Base-by-base conservation (phyloP, 2,888 invertebrate genomes). In the Hesperia comma region DNA sequence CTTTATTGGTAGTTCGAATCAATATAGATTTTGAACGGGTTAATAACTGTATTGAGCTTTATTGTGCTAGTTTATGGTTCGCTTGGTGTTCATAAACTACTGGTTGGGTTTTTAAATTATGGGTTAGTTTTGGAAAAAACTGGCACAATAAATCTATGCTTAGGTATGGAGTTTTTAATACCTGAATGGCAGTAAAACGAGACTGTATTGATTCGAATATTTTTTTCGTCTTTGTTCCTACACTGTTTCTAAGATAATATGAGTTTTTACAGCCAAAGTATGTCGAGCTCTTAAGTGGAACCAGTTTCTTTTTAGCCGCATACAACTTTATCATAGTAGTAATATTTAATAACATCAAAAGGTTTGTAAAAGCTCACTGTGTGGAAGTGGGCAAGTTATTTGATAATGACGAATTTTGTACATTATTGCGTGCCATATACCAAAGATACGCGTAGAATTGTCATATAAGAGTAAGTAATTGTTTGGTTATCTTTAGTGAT, bases 371-470 rank as follows among this genome's bases (percentile, higher is more conserved):
- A 37, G 51, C 61, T 53, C 21, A n/a, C 43, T n/a, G 37, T n/a
- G n/a, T n/a, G n/a, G n/a, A n/a, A n/a, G n/a, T n/a, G n/a, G n/a
- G n/a, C n/a, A n/a, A 56, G 1, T 56, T 46, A 40, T 12, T 56
- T 46, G n/a, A 6, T 46, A 6, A 46, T 17, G 17, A 17, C n/a
- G 2, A 17, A 15, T 7, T 6, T 4, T 46, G 10, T 46, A 46
- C 17, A 46, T 4, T 15, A 17, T 46, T 46, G 43, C 17, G 17
- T 46, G 43, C 15, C 43, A 46, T 43, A 51, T 61, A 61, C 61
- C 61, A 61, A 61, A 61, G 61, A 61, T 51, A 61, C 33, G 19
- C 2, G 19, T 51, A 61, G 37, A 37, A 19, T 37, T 51, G 33
- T 19, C 19, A 49, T 12, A 12, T 26, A 26, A 2, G 26, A 26